Percentiles rank a stretch among this genome's conserved stretches.
phyloP scores from a whole-genome alignment of 2,797 vertebrate genomes.

The Molossus alvarezi region DNA sequence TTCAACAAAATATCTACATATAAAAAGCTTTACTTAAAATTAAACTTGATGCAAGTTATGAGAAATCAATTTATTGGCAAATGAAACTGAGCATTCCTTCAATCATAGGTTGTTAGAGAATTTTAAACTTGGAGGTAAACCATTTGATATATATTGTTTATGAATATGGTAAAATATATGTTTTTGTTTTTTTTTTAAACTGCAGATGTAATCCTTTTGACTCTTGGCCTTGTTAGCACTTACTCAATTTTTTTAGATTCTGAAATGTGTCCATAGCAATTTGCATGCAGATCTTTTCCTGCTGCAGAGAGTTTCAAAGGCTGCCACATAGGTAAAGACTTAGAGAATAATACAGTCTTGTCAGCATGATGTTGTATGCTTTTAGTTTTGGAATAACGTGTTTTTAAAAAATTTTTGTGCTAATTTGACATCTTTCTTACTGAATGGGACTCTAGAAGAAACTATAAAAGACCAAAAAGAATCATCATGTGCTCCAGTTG shows the following conservation, averaged over 20 bases:
- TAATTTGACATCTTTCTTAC: constrained; percentile 72
- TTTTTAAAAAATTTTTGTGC: constrained; percentile 62
- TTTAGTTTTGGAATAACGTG: constrained; percentile 40
- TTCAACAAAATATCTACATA: constrained; percentile 97
- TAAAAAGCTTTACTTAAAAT: constrained; percentile 95
- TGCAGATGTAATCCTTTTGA: constrained; percentile 72
- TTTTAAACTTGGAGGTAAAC: constrained; percentile 91
- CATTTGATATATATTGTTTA: constrained; percentile 84
- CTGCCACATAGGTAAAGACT: constrained; percentile 67
- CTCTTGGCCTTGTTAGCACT: constrained; percentile 83
- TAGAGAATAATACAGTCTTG: constrained; percentile 66
- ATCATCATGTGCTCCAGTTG: constrained; percentile 70
- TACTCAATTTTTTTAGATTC: constrained; percentile 74
- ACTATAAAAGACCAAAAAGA: constrained; percentile 76
- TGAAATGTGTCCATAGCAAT: constrained; percentile 54
- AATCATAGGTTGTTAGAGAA: constrained; percentile 93
- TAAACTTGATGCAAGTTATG: constrained; percentile 99
- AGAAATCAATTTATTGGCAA: constrained; percentile 95
- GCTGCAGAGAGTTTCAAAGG: constrained; percentile 77
- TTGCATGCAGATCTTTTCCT: constrained; percentile 72
- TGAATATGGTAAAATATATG: constrained; percentile 69
- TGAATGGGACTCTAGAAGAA: constrained; percentile 69
- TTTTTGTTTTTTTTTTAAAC: constrained; percentile 73
- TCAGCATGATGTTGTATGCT: constrained; percentile 46
- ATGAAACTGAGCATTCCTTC: constrained; percentile 94